Percentiles rank a stretch among this genome's conserved stretches.
phyloP scores from a whole-genome alignment of 2,113 vertebrate genomes.

The Collichthys lucidus region DNA sequence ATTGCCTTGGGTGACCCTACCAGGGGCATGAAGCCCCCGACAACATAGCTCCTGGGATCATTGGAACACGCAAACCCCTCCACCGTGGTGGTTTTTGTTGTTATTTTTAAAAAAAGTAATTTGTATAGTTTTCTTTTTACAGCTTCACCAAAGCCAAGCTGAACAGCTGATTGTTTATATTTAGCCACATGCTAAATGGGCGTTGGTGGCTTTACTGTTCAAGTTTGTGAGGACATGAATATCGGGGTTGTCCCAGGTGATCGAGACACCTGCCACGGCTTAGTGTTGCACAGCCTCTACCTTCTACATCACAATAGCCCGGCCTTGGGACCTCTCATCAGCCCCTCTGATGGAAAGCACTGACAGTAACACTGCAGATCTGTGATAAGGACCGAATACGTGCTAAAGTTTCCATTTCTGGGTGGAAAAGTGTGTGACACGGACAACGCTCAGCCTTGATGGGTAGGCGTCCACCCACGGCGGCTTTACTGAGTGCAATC shows the following conservation, averaged over 20 bases:
- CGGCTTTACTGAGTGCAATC: slow-evolving; percentile 71
- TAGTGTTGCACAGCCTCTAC: slow-evolving; percentile 40
- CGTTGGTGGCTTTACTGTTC: neutral
- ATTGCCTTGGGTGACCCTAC: too few species aligned
- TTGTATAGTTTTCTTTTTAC: too few species aligned
- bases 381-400: slow-evolving; percentile 42
- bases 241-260: slow-evolving; percentile 29
- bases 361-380: slow-evolving; percentile 34
- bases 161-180: neutral
- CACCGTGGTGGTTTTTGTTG: too few species aligned
- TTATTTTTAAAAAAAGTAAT: too few species aligned
- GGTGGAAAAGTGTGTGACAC: slow-evolving; percentile 33
- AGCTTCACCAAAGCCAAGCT: too few species aligned
- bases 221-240: neutral
- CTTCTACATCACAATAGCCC: slow-evolving; percentile 49
- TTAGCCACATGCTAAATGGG: neutral
- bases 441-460: slow-evolving; percentile 55
- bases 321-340: slow-evolving; percentile 51
- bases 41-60: too few species aligned
- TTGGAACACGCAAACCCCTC: too few species aligned
- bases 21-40: too few species aligned
- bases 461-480: slow-evolving; percentile 61
- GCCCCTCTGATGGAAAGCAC: slow-evolving; percentile 54
- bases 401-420: slow-evolving; percentile 57
- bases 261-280: slow-evolving; percentile 30